Evolutionary conservation across 2,888 invertebrate genomes (phyloP).

Genomic region (Eurytoma californica): DNA sequence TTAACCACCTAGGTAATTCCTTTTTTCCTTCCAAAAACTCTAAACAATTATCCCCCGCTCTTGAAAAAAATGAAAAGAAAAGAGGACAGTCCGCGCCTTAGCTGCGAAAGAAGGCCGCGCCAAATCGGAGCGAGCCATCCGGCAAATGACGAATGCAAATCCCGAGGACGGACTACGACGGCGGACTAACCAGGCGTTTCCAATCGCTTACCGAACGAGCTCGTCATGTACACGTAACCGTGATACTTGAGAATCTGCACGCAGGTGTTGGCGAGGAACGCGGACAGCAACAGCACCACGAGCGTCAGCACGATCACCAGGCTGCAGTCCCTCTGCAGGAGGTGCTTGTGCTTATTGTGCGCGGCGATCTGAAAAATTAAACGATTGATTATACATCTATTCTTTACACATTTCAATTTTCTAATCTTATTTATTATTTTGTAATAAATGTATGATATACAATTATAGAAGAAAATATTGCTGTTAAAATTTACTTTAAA

Average conservation of each 20-base stretch:
- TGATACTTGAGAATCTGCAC: constrained; percentile 85
- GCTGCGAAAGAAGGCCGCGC: constrained; percentile 1
- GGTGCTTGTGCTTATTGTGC: constrained; percentile 83
- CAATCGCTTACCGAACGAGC: constrained; percentile 86
- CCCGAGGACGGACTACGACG: not conserved
- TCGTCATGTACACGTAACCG: constrained; percentile 86
- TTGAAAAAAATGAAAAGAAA: too few relatives aligned
- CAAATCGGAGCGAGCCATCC: not conserved
- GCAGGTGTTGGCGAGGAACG: constrained; percentile 89
- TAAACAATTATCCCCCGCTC: too few relatives aligned
- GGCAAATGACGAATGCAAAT: not conserved
- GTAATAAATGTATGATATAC: not conserved
- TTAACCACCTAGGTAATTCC: too few relatives aligned
- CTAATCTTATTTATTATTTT: not conserved
- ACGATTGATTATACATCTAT: not conserved
- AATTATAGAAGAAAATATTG: not conserved
- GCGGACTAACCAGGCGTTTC: constrained; percentile 14
- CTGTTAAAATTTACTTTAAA: too few relatives aligned
- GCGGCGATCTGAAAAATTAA: constrained; percentile 78
- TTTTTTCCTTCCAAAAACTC: too few relatives aligned
- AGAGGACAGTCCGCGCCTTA: too few relatives aligned
- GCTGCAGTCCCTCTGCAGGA: constrained; percentile 81
- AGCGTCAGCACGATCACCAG: constrained; percentile 84
- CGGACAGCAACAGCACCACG: constrained; percentile 84
- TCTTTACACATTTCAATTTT: not conserved